phyloP scores from a whole-genome alignment of 2,888 invertebrate species.

The Seira ritae region DNA sequence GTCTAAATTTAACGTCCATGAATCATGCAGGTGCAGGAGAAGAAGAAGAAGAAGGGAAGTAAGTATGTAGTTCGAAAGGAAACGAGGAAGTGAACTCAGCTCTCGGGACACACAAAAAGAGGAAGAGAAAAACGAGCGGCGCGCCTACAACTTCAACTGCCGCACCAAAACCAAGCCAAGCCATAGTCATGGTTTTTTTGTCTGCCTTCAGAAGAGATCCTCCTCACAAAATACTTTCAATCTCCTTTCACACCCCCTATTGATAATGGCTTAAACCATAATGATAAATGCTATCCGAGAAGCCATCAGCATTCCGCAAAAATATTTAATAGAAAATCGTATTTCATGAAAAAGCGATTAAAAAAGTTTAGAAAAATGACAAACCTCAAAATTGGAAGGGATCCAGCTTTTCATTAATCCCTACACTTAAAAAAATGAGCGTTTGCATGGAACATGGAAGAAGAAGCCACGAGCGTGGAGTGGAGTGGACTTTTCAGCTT shows the following conservation, averaged over 20 bases:
- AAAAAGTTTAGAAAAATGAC: background rate
- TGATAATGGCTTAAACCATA: background rate
- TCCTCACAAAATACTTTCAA: too few species aligned
- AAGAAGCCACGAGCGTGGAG: too few species aligned
- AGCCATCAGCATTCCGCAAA: background rate
- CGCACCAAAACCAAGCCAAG: background rate
- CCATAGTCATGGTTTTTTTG: too few species aligned
- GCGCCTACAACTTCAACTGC: background rate
- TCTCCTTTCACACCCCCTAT: background rate
- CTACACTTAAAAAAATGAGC: background rate
- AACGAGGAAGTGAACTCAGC: constrained; percentile 33
- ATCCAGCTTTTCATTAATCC: background rate
- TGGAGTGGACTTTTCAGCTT: too few species aligned
- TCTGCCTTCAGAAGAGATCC: too few species aligned
- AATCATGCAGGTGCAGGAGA: constrained; percentile 73
- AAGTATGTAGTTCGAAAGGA: constrained; percentile 31
- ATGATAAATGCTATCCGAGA: background rate
- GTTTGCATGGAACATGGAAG: too few species aligned
- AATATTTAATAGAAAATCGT: background rate
- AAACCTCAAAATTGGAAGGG: background rate
- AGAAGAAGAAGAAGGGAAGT: constrained; percentile 44
- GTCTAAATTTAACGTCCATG: constrained; percentile 73
- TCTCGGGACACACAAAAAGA: background rate
- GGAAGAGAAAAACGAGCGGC: constrained; percentile 26
- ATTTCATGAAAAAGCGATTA: background rate